Evolutionary conservation across 2,888 invertebrate genomes (phyloP).

Genomic region (Macrophya alboannulata): DNA sequence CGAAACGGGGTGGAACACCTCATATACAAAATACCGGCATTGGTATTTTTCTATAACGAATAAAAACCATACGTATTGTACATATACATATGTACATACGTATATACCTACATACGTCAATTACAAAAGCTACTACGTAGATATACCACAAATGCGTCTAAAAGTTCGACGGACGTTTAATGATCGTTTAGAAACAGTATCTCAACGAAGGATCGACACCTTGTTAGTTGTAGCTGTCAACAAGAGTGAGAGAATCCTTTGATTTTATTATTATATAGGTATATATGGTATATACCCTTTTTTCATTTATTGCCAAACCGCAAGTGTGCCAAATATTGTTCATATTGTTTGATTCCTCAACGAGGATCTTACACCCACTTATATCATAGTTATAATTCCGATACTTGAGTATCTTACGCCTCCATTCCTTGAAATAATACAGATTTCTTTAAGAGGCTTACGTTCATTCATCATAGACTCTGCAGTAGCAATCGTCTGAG

Average conservation of each 20-base stretch:
- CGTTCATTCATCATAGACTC: not conserved
- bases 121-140: conserved; percentile 2
- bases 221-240: conserved; percentile 55
- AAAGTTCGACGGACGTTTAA: conserved; percentile 22
- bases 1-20: too few relatives aligned
- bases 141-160: not conserved
- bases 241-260: conserved; percentile 30
- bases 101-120: not conserved
- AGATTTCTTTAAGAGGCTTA: not conserved
- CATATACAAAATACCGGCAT: not conserved
- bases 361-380: not conserved
- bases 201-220: conserved; percentile 46
- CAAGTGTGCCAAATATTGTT: not conserved
- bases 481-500: not conserved
- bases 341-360: not conserved
- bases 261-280: not conserved
- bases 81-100: too few relatives aligned
- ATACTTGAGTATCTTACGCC: too few relatives aligned
- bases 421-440: not conserved
- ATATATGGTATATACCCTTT: not conserved
- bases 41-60: conserved; percentile 3
- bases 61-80: not conserved
- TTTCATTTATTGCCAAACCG: conserved; percentile 32
- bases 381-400: too few relatives aligned
- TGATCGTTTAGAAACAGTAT: conserved; percentile 53